Evolutionary conservation across 30 jellyfish, hydroid and myxozoan genomes (phyloP).

Genomic region (Rhopilema esculentum): DNA sequence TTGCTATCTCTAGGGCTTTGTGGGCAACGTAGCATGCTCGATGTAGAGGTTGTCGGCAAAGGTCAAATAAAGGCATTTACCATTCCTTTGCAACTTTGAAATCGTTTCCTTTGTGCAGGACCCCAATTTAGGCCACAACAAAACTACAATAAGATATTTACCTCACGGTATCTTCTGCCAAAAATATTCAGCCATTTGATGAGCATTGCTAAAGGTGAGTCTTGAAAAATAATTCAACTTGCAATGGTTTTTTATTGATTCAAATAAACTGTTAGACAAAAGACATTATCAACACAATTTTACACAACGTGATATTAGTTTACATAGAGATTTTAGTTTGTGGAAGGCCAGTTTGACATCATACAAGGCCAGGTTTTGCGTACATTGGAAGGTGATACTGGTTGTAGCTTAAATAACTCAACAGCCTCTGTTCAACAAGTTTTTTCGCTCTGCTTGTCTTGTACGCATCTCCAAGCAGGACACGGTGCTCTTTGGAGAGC

Average conservation of each 20-base stretch:
- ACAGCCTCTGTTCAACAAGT: conserved; percentile 72
- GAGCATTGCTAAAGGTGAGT: background rate
- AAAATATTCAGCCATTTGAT: no score
- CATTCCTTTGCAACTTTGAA: background rate
- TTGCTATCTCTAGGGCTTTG: no score
- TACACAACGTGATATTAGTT: background rate
- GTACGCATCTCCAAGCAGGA: conserved; percentile 58
- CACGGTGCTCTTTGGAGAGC: conserved; percentile 76
- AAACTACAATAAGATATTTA: no score
- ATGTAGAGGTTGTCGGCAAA: no score
- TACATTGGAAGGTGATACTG: conserved; percentile 94
- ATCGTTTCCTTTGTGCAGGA: background rate
- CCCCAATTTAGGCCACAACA: no score
- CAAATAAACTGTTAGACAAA: no score
- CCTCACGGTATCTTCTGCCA: no score
- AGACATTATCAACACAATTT: background rate
- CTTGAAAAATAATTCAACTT: background rate
- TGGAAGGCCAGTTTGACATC: background rate
- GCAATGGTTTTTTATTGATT: no score
- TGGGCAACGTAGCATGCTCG: no score
- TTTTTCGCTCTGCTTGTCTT: conserved; percentile 68
- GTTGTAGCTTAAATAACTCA: conserved; percentile 81
- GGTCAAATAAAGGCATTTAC: background rate
- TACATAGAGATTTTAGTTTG: no score
- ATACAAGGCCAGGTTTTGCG: conserved; percentile 89